phyloP scores from a whole-genome alignment of 2,113 vertebrate genomes.

The Oxyura jamaicensis region DNA sequence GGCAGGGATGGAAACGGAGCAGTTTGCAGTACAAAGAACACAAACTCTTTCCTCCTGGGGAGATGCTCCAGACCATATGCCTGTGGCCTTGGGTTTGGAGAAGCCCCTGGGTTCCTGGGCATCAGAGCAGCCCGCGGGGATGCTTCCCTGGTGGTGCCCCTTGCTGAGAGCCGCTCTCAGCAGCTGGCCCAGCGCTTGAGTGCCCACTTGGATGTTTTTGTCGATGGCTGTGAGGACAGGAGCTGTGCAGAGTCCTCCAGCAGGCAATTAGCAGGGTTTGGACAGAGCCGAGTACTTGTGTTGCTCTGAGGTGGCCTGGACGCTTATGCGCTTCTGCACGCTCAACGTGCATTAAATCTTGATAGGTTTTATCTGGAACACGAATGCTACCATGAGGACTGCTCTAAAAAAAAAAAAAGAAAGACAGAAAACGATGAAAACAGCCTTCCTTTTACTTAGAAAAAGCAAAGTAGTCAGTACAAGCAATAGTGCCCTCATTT shows the following conservation, averaged over 20 bases:
- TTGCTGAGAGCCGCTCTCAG: background rate
- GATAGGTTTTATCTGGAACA: background rate
- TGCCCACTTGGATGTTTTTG: fast-evolving
- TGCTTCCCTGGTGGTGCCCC: fast-evolving
- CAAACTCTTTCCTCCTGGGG: background rate
- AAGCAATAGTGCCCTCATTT: fast-evolving
- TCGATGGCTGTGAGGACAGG: fast-evolving
- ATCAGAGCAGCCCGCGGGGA: background rate
- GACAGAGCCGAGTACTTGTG: background rate
- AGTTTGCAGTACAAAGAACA: no score
- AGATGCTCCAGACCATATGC: fast-evolving
- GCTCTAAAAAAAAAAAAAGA: background rate
- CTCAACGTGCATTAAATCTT: background rate
- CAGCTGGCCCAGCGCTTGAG: background rate
- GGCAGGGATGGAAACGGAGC: background rate
- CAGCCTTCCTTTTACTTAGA: background rate
- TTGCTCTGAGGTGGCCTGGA: background rate
- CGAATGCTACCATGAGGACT: fast-evolving
- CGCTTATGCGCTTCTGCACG: background rate
- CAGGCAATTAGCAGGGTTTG: fast-evolving
- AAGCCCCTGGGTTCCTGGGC: background rate
- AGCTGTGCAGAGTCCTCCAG: background rate
- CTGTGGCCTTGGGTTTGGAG: background rate
- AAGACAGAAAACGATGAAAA: background rate
- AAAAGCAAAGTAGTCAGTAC: background rate